phyloP scores from a whole-genome alignment of 2,888 invertebrate genomes.

The Cepaea hortensis region DNA sequence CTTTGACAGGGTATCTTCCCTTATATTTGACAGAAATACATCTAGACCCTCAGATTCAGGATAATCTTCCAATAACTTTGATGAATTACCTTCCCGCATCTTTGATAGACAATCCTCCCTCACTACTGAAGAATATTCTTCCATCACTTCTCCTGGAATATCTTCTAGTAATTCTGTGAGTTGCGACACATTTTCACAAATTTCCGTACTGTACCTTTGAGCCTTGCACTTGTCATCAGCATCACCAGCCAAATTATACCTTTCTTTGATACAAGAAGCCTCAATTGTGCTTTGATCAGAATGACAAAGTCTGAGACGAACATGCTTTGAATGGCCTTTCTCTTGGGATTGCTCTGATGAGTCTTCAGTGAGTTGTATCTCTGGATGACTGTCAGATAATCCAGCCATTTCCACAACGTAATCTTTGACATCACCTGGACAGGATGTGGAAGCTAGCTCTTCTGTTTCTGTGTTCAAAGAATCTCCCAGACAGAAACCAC shows the following conservation, averaged over 20 bases:
- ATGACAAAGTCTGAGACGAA: not conserved
- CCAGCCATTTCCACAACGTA: not conserved
- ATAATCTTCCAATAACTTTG: not conserved
- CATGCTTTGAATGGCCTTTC: not conserved
- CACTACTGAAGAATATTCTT: too few species aligned
- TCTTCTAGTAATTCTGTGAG: too few species aligned
- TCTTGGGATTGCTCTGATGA: not conserved
- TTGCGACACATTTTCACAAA: too few species aligned
- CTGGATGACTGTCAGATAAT: not conserved
- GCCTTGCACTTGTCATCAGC: too few species aligned
- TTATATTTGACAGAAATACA: constrained; percentile 6
- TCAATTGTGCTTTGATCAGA: not conserved
- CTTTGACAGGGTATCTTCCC: too few species aligned
- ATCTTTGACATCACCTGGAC: not conserved
- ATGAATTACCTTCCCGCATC: not conserved
- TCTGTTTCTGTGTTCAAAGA: not conserved
- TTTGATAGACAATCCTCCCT: too few species aligned
- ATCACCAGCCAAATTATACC: too few species aligned
- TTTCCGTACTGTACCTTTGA: too few species aligned
- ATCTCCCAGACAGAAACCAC: not conserved
- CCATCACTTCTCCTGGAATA: too few species aligned
- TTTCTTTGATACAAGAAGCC: not conserved
- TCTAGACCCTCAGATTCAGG: constrained; percentile 19
- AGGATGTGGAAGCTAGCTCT: not conserved
- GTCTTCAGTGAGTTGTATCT: not conserved